These are phyloP conservation scores for Elmis aenea DNA, from an alignment of 2,888 invertebrate genomes.

Conservation along the genomic window DNA sequence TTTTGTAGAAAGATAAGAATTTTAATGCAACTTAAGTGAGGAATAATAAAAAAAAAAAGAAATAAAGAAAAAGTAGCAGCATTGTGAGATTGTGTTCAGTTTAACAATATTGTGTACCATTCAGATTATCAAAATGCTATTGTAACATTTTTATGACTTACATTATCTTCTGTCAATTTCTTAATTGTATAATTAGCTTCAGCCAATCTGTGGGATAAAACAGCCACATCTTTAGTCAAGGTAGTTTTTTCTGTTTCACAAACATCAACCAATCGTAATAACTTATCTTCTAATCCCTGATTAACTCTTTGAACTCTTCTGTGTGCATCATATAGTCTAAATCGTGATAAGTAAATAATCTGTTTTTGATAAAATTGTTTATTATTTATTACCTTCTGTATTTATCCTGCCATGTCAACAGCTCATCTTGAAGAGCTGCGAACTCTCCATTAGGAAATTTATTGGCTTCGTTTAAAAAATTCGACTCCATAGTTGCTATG, in stretches of 20 bases:
- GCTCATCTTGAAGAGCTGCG: slow-evolving; percentile 75
- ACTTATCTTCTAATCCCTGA: slow-evolving; percentile 90
- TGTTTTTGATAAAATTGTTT: no score
- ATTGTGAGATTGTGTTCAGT: not conserved
- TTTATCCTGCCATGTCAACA: slow-evolving; percentile 86
- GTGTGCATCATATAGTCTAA: slow-evolving; percentile 85
- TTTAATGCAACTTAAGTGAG: no score
- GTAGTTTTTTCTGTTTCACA: slow-evolving; percentile 86
- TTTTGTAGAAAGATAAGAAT: no score
- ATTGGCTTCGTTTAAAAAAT: slow-evolving; percentile 66
- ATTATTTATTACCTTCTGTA: slow-evolving; percentile 73
- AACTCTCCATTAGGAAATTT: slow-evolving; percentile 61
- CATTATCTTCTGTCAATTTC: slow-evolving; percentile 81
- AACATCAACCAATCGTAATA: slow-evolving; percentile 85
- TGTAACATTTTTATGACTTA: slow-evolving; percentile 50
- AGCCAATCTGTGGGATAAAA: slow-evolving; percentile 74
- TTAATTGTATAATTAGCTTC: slow-evolving; percentile 81
- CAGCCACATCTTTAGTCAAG: slow-evolving; percentile 81
- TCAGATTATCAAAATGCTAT: not conserved
- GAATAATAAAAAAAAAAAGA: no score
- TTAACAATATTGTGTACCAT: not conserved
- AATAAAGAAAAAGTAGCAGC: slow-evolving; percentile 1
- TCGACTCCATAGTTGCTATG: slow-evolving; percentile 80
- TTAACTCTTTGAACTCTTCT: slow-evolving; percentile 91
- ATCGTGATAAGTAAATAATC: no score